Evolutionary conservation across 2,888 invertebrate species (phyloP).

Genomic region (Danaus chrysippus): DNA sequence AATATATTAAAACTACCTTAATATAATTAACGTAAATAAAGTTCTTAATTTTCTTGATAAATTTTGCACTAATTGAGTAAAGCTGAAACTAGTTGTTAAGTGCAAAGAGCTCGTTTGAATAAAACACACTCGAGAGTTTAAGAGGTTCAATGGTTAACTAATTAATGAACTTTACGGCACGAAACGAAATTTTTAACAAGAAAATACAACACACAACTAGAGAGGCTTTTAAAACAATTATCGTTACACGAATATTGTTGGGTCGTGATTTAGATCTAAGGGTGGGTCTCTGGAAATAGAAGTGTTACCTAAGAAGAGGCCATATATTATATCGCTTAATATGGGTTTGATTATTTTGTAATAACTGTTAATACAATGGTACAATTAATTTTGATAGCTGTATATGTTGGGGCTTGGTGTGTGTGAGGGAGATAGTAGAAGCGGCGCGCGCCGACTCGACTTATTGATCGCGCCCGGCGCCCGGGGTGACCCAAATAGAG

Average conservation of each 20-base stretch:
- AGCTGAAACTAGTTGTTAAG: slow-evolving; percentile 1
- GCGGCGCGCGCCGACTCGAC: slow-evolving; percentile 71
- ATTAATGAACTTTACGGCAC: neutral
- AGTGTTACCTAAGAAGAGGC: too few species aligned
- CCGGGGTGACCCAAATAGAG: slow-evolving; percentile 80
- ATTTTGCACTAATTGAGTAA: neutral
- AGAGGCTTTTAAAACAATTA: too few species aligned
- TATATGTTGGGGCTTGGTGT: slow-evolving; percentile 73
- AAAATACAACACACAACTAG: too few species aligned
- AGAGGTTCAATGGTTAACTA: slow-evolving; percentile 30
- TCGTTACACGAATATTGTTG: too few species aligned
- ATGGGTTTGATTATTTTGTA: slow-evolving; percentile 16
- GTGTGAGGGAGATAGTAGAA: slow-evolving; percentile 56
- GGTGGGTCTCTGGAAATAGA: neutral
- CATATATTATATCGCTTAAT: neutral
- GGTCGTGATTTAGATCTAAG: neutral
- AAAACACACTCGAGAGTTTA: slow-evolving; percentile 46
- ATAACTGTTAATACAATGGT: slow-evolving; percentile 61
- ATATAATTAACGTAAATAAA: neutral
- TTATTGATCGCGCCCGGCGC: slow-evolving; percentile 77
- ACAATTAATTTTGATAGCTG: slow-evolving; percentile 70
- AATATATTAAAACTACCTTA: too few species aligned
- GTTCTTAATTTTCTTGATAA: neutral
- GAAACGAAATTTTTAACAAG: too few species aligned
- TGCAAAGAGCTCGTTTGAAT: slow-evolving; percentile 43